Percentiles rank a stretch among this genome's conserved stretches.
phyloP scores from a whole-genome alignment of 1,140 invertebrate species.

The Cydia splendana region DNA sequence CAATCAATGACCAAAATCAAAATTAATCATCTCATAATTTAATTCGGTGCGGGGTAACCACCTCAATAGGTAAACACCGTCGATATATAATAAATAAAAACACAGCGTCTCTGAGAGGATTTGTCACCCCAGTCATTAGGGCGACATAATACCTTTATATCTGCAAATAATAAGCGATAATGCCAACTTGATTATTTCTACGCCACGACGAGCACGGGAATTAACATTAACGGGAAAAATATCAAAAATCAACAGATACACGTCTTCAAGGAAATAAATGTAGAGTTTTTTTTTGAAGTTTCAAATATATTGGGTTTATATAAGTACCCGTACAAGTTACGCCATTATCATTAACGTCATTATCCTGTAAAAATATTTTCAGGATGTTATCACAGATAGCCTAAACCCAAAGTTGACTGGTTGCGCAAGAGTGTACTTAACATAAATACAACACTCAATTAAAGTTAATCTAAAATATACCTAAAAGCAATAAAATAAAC shows the following conservation, averaged over 20 bases:
- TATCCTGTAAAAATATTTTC: neutral
- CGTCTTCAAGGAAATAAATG: constrained; percentile 39
- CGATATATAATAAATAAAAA: constrained; percentile 36
- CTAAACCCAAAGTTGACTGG: neutral
- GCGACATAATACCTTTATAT: constrained; percentile 45
- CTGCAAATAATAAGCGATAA: constrained; percentile 50
- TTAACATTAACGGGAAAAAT: constrained; percentile 8
- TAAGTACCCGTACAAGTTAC: neutral
- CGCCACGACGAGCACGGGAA: constrained; percentile 40
- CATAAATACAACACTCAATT: constrained; percentile 37
- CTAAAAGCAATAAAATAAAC: constrained; percentile 76
- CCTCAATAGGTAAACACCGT: neutral
- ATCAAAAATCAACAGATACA: constrained; percentile 35
- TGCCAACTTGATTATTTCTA: constrained; percentile 48
- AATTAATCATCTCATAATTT: too few species aligned
- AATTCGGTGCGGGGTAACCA: too few species aligned
- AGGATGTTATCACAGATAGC: neutral
- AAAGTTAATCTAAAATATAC: constrained; percentile 69
- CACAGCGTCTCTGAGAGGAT: constrained; percentile 43
- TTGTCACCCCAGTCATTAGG: constrained; percentile 46
- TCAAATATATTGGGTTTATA: too few species aligned
- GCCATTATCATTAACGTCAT: too few species aligned
- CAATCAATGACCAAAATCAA: too few species aligned
- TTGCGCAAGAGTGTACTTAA: constrained; percentile 26
- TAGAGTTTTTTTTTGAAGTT: too few species aligned